phyloP scores from a whole-genome alignment of 2,113 vertebrate species.

The Tursiops truncatus region DNA sequence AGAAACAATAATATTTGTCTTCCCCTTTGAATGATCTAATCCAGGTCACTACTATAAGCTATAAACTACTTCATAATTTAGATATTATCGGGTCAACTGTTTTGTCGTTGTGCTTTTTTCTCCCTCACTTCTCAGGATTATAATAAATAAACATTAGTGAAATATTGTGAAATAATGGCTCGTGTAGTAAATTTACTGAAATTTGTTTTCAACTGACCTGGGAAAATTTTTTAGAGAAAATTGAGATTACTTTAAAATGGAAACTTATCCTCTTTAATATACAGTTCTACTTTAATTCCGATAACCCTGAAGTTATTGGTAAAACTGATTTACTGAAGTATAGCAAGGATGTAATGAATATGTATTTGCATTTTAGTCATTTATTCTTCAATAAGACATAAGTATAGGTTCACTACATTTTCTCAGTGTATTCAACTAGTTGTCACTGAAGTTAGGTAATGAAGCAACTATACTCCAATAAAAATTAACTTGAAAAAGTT shows the following conservation, averaged over 20 bases:
- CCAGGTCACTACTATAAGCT: not conserved
- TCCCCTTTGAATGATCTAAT: constrained; percentile 47
- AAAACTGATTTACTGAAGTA: not conserved
- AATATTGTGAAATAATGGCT: constrained; percentile 41
- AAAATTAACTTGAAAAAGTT: not conserved
- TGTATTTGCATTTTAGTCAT: not conserved
- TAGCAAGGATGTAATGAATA: not conserved
- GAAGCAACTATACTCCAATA: not conserved
- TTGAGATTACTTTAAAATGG: constrained; percentile 33
- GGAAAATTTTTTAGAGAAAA: constrained; percentile 20
- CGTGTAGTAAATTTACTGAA: constrained; percentile 30
- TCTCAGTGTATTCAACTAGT: not conserved
- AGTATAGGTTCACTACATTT: not conserved
- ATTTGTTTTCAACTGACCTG: constrained; percentile 36
- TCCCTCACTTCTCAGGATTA: not conserved
- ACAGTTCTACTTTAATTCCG: constrained; percentile 46
- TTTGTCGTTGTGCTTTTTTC: constrained; percentile 19
- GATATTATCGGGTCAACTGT: not conserved
- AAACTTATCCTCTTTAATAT: constrained; percentile 8
- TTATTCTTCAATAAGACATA: constrained; percentile 24
- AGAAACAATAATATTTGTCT: constrained; percentile 64
- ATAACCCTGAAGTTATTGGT: not conserved
- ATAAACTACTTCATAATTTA: constrained; percentile 56
- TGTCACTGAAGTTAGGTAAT: not conserved
- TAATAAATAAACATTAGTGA: constrained; percentile 33